Base-by-base conservation (phyloP, 2,797 vertebrate genomes). In the Enteromius paludinosus region DNA sequence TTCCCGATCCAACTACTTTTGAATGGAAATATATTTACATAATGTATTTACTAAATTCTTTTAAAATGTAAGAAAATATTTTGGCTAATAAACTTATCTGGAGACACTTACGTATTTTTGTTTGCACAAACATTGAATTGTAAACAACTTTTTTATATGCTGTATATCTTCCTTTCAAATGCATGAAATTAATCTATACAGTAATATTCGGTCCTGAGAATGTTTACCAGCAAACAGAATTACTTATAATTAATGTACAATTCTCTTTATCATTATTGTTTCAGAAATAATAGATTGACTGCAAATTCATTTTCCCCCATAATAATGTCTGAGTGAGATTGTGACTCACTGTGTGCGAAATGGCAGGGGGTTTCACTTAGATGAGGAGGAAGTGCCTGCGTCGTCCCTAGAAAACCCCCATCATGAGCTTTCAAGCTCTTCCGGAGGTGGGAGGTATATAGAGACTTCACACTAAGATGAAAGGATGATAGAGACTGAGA, bases 381-480 rank as follows among this genome's bases (percentile, higher is more conserved):
- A 71, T 15, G 49, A 56, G 33, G 23, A 59, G 41, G 66, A 80
- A 80, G 38, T 12, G 47, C 47, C 23, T 43, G 23, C 12, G 20
- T 54, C 47, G 14, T 54, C 75, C 33, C 64, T 54, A 71, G 38
- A 80, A 45, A 59, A 65, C 9, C 59, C 79, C 59, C 79, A 65
- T 81, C 23, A 81, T 74, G 43, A 73, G 20, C 59, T 77, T 77
- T 77, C 52, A 56, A 41, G 52, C 66, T 71, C 35, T 71, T 70
- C 18, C 45, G 38, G 38, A 71, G 78, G 52, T 4, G 18, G 78
- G 78, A 80, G 66, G 64, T 56, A 7, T 72, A 62, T 23, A 10
- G 69, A 81, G 79, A 74, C 45, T 43, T 81, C 79, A 73, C 56
- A 38, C 69, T 38, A 59, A 74, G 79, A 65, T 73, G 33, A 81